Conservation (phyloP, 2,888 invertebrate genomes). For the Lepidocyrtoides sp. region DNA sequence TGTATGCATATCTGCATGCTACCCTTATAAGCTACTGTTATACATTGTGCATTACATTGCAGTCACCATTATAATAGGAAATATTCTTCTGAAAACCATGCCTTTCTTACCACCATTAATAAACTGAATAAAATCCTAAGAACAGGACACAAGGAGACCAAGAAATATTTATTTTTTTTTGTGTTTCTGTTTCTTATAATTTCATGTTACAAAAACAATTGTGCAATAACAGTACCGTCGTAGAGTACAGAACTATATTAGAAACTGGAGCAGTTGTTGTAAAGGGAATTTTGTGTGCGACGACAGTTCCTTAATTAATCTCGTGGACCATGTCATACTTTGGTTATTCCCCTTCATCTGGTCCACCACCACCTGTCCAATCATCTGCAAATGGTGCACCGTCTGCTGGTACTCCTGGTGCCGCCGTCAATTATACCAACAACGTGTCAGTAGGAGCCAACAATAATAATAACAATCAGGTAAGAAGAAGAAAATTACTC, state of each 20-base stretch:
- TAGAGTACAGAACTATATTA: slow-evolving; percentile 11
- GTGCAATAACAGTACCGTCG: not conserved
- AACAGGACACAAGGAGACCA: slow-evolving; percentile 48
- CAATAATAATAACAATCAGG: slow-evolving; percentile 75
- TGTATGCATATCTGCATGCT: not conserved
- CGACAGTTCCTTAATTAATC: slow-evolving; percentile 57
- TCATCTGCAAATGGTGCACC: slow-evolving; percentile 76
- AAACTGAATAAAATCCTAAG: slow-evolving; percentile 1
- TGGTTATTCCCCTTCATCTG: slow-evolving; percentile 84
- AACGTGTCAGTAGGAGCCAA: slow-evolving; percentile 77
- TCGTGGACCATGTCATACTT: slow-evolving; percentile 84
- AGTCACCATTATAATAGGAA: too few relatives aligned
- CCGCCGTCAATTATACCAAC: slow-evolving; percentile 76
- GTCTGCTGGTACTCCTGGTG: slow-evolving; percentile 67
- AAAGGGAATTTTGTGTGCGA: not conserved
- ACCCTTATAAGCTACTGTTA: too few relatives aligned
- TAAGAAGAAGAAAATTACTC: slow-evolving; percentile 61
- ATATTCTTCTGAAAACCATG: not conserved
- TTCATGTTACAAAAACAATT: not conserved
- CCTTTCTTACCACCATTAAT: slow-evolving; percentile 1
- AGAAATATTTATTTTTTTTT: slow-evolving; percentile 16
- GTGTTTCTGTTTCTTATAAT: slow-evolving; percentile 20
- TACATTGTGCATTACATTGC: too few relatives aligned
- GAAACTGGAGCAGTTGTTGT: slow-evolving; percentile 36
- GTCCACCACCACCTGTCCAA: slow-evolving; percentile 82